Conservation (phyloP, 2,797 vertebrate genomes). For the Sebastolobus alascanus region DNA sequence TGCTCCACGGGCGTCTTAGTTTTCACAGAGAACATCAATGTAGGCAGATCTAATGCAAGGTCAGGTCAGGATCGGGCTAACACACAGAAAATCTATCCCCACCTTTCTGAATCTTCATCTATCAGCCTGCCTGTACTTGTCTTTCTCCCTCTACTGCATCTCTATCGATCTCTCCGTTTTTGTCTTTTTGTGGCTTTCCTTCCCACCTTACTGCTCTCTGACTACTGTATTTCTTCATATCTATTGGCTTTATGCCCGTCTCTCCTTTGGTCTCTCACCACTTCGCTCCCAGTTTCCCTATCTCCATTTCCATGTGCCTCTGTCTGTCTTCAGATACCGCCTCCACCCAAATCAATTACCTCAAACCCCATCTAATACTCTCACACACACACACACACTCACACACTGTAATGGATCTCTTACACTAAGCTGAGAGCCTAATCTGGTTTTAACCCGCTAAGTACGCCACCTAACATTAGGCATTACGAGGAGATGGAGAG, state of each 20-base stretch:
- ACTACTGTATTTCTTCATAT: conserved; percentile 44
- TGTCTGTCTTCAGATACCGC: conserved; percentile 43
- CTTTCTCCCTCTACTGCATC: conserved; percentile 15
- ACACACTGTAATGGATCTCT: conserved; percentile 62
- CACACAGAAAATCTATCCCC: conserved; percentile 35
- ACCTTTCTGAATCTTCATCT: conserved; percentile 38
- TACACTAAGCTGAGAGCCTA: conserved; percentile 62
- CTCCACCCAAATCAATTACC: conserved; percentile 70
- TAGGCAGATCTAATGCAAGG: conserved; percentile 35
- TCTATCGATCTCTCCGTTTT: conserved; percentile 48
- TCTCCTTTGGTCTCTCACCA: conserved; percentile 29
- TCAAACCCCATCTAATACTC: conserved; percentile 63
- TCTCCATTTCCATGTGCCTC: conserved; percentile 31
- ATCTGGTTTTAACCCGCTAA: conserved; percentile 75
- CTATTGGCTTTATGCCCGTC: conserved; percentile 16
- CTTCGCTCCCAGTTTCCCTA: conserved; percentile 17
- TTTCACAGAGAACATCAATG: conserved; percentile 34
- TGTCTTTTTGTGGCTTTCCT: conserved; percentile 37
- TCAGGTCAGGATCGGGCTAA: conserved; percentile 29
- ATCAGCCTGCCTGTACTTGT: conserved; percentile 19
- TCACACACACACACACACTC: conserved; percentile 35
- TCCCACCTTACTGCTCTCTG: conserved; percentile 22
- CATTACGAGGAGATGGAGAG: conserved; percentile 58
- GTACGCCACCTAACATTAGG: conserved; percentile 60
- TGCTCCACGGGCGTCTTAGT: conserved; percentile 36